These are phyloP conservation scores for Machimus rusticus DNA, from an alignment of 2,888 invertebrate species.

Conservation along the genomic window DNA sequence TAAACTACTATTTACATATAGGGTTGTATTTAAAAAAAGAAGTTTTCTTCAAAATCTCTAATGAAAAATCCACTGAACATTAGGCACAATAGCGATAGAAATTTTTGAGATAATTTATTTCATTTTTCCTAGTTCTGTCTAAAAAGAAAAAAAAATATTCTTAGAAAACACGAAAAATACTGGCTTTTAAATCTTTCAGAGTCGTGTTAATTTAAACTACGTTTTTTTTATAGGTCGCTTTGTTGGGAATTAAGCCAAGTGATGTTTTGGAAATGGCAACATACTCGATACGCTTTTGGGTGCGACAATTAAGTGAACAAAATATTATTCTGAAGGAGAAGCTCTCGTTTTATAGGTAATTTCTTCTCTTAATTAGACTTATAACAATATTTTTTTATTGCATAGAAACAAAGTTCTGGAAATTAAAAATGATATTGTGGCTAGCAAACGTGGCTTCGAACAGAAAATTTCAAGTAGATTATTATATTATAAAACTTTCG, in stretches of 20 bases:
- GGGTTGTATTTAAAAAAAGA: too few species aligned
- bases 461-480: conserved; percentile 20
- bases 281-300: conserved; percentile 62
- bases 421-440: neutral
- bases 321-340: neutral
- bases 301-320: conserved; percentile 58
- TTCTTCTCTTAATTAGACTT: neutral
- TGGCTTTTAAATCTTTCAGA: too few species aligned
- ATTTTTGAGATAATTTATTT: too few species aligned
- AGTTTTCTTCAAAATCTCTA: too few species aligned
- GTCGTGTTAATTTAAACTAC: too few species aligned
- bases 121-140: too few species aligned
- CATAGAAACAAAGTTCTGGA: neutral
- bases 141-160: too few species aligned
- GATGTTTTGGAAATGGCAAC: conserved; percentile 60
- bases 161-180: too few species aligned
- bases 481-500: neutral
- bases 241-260: conserved; percentile 60
- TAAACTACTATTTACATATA: too few species aligned
- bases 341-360: conserved; percentile 35
- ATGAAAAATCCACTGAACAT: too few species aligned
- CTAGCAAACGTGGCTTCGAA: conserved; percentile 61
- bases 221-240: conserved; percentile 57
- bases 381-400: neutral
- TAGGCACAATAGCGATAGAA: too few species aligned